Percentiles rank a stretch among this genome's conserved stretches.
Evolutionary conservation across 2,797 vertebrate species (phyloP).

Genomic region (Phalloptychus januarius): DNA sequence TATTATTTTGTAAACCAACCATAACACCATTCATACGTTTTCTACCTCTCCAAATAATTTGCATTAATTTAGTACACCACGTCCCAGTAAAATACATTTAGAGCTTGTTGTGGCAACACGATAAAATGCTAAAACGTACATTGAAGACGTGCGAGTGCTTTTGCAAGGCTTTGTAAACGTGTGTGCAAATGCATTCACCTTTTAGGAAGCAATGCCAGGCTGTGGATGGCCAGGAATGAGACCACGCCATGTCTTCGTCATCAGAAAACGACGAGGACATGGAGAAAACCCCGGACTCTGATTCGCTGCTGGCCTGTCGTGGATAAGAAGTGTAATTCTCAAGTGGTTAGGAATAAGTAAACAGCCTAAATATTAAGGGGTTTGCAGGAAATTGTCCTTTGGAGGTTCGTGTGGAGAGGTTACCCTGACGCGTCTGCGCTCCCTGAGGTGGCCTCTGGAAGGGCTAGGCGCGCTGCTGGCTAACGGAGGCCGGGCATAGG

Average conservation of each 20-base stretch:
- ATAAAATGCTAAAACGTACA: neutral
- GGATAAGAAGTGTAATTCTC: slow-evolving; percentile 23
- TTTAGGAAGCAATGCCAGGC: slow-evolving; percentile 98
- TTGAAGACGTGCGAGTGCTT: neutral
- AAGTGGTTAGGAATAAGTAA: slow-evolving; percentile 3
- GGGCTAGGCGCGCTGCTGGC: slow-evolving; percentile 87
- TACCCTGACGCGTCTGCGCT: slow-evolving; percentile 86
- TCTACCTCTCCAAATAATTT: neutral
- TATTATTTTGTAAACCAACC: neutral
- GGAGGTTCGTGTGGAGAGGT: slow-evolving; percentile 4
- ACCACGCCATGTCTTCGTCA: slow-evolving; percentile 99
- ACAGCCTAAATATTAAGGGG: neutral
- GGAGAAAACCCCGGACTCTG: slow-evolving; percentile 96
- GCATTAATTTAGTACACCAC: neutral
- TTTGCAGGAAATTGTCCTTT: slow-evolving; percentile 8
- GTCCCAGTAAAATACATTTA: neutral
- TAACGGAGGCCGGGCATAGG: slow-evolving; percentile 98
- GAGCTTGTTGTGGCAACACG: neutral
- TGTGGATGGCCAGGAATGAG: slow-evolving; percentile 96
- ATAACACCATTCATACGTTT: neutral
- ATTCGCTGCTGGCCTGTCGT: slow-evolving; percentile 91
- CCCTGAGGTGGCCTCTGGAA: slow-evolving; percentile 88
- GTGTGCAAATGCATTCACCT: slow-evolving; percentile 76
- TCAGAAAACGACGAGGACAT: slow-evolving; percentile 96
- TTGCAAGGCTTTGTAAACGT: neutral